Conservation (phyloP, 2,888 invertebrate genomes). For the Hyalella azteca region DNA sequence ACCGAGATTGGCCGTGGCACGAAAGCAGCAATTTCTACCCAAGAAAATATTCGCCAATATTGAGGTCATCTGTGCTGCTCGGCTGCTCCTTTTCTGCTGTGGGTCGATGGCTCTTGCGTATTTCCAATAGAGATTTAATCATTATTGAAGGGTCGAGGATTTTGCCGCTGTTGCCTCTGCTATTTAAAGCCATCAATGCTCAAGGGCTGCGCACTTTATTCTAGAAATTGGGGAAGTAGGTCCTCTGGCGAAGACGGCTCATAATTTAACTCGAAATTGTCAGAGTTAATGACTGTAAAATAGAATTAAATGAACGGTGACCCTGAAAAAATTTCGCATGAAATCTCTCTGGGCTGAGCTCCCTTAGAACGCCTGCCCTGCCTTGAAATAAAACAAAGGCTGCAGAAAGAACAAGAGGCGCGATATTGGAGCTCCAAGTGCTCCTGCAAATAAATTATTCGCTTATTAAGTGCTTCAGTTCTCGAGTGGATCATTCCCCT, state of each 20-base stretch:
- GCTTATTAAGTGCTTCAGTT: constrained; percentile 5
- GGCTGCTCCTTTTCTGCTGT: background rate
- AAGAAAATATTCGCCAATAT: constrained; percentile 2
- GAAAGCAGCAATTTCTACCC: too few species aligned
- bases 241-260: constrained; percentile 22
- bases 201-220: background rate
- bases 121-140: constrained; percentile 36
- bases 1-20: too few species aligned
- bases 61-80: background rate
- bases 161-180: constrained; percentile 24
- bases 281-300: constrained; percentile 36
- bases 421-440: background rate
- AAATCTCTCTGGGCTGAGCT: background rate
- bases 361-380: background rate
- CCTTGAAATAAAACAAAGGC: background rate
- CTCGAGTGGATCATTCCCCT: too few species aligned
- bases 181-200: constrained; percentile 24
- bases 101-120: constrained; percentile 10
- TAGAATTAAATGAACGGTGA: constrained; percentile 22
- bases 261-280: constrained; percentile 17
- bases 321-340: background rate
- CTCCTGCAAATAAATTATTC: background rate
- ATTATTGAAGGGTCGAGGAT: constrained; percentile 33
- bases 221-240: background rate
- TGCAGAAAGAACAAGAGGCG: background rate